Evolutionary conservation across 2,888 invertebrate species (phyloP).

Genomic region (Amphipoea oculea): DNA sequence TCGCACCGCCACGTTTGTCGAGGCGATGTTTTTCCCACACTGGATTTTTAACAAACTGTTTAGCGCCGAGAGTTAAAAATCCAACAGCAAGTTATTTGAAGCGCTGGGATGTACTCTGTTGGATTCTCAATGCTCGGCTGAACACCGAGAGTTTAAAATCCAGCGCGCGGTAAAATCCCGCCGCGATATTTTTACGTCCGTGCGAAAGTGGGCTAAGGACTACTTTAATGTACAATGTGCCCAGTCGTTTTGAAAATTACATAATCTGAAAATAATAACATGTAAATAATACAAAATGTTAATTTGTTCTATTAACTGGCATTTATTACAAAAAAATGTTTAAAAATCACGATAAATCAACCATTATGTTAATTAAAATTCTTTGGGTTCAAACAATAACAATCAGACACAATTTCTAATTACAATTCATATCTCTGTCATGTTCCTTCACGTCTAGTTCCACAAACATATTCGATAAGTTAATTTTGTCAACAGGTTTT

Average conservation of each 20-base stretch:
- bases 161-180: neutral
- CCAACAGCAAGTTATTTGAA: neutral
- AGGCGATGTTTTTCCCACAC: neutral
- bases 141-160: no score
- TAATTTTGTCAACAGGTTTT: conserved; percentile 58
- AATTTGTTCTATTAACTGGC: neutral
- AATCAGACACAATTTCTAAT: conserved; percentile 5
- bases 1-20: no score
- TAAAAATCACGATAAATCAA: neutral
- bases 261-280: neutral
- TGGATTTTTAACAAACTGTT: neutral
- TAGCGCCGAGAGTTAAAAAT: neutral
- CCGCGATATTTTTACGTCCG: neutral
- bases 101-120: neutral
- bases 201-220: neutral
- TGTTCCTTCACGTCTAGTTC: conserved; percentile 13
- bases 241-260: neutral
- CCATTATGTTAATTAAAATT: neutral
- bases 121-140: neutral
- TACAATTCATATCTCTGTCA: neutral
- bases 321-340: conserved; percentile 35
- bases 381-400: conserved; percentile 8
- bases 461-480: conserved; percentile 38
- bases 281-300: neutral
- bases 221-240: neutral